Evolutionary conservation across 1,140 invertebrate species (phyloP).

Genomic region (Dufourea novaeangliae): DNA sequence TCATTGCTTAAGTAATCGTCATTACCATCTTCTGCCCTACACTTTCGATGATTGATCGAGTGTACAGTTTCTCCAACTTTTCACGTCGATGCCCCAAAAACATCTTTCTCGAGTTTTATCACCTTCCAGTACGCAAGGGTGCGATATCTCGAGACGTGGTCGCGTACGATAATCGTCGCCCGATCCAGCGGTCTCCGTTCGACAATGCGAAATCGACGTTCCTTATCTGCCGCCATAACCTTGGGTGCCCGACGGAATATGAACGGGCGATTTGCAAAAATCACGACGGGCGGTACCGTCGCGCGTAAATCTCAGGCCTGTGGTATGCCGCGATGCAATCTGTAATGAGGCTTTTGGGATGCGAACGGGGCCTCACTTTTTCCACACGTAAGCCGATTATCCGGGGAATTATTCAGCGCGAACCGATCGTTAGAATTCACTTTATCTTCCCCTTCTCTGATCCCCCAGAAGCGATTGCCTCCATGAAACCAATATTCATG

Average conservation of each 20-base stretch:
- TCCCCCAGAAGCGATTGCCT: no score
- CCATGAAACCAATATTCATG: no score
- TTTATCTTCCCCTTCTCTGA: constrained; percentile 53
- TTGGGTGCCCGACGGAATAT: background rate
- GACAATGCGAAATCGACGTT: constrained; percentile 8
- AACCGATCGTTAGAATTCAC: constrained; percentile 70
- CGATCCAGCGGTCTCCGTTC: background rate
- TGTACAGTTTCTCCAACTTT: no score
- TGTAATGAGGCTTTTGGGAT: constrained; percentile 51
- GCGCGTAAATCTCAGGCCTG: constrained; percentile 40
- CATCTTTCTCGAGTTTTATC: no score
- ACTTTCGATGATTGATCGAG: no score
- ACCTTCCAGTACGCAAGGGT: no score
- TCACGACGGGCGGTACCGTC: background rate
- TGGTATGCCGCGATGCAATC: constrained; percentile 45
- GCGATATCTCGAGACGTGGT: background rate
- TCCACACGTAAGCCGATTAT: constrained; percentile 65
- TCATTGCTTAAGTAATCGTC: no score
- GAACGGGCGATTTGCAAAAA: constrained; percentile 22
- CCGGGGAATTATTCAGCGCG: constrained; percentile 69
- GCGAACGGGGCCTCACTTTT: constrained; percentile 55
- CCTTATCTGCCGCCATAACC: background rate
- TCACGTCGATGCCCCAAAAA: no score
- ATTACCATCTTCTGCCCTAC: no score
- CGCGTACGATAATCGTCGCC: background rate